Evolutionary conservation across 2,113 vertebrate genomes (phyloP).

Genomic region (Dissostichus mawsoni): DNA sequence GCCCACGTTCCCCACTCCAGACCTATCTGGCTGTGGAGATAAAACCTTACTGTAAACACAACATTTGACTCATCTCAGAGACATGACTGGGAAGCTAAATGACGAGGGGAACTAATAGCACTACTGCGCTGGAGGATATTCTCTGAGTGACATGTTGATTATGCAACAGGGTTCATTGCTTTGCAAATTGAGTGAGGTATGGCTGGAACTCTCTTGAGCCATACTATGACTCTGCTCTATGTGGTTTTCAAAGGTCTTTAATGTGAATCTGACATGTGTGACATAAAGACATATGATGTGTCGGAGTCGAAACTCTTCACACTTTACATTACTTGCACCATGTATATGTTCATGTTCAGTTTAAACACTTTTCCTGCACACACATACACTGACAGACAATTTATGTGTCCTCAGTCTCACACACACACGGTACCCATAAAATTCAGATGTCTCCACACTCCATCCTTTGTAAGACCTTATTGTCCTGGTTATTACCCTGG

Average conservation of each 20-base stretch:
- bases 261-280: slow-evolving; percentile 24
- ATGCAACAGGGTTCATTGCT: slow-evolving; percentile 19
- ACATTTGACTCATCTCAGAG: slow-evolving; percentile 60
- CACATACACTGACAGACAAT: slow-evolving; percentile 43
- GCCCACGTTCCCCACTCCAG: slow-evolving; percentile 51
- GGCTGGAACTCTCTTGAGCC: not conserved
- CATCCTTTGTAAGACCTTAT: slow-evolving; percentile 75
- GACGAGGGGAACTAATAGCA: slow-evolving; percentile 40
- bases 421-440: slow-evolving; percentile 62
- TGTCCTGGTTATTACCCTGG: slow-evolving; percentile 79
- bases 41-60: slow-evolving; percentile 74
- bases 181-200: not conserved
- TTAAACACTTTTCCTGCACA: slow-evolving; percentile 41
- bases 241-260: slow-evolving; percentile 16
- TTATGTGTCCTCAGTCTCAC: slow-evolving; percentile 33
- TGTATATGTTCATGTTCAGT: slow-evolving; percentile 18
- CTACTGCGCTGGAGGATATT: slow-evolving; percentile 3
- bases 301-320: slow-evolving; percentile 9
- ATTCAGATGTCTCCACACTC: slow-evolving; percentile 76
- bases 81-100: slow-evolving; percentile 33
- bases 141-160: slow-evolving; percentile 22
- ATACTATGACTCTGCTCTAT: not conserved
- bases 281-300: slow-evolving; percentile 29
- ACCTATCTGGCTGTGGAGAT: slow-evolving; percentile 68
- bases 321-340: slow-evolving; percentile 6